phyloP scores from a whole-genome alignment of 2,888 invertebrate genomes.

The Schrankia costaestrigalis region DNA sequence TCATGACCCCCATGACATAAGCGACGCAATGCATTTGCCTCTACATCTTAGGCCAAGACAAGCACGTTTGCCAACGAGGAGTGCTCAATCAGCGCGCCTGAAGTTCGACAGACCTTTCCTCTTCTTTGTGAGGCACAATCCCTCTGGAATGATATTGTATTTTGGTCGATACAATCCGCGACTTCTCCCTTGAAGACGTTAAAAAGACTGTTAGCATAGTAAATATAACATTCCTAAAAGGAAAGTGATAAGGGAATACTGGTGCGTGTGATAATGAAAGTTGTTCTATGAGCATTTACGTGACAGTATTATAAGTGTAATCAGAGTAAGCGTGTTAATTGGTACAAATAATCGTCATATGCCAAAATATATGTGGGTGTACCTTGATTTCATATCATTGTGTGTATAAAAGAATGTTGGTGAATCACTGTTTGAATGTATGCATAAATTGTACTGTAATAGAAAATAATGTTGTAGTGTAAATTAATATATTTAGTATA shows the following conservation, averaged over 20 bases:
- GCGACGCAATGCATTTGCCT: slow-evolving; percentile 81
- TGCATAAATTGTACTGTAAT: slow-evolving; percentile 47
- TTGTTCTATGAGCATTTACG: slow-evolving; percentile 69
- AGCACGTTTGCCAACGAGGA: slow-evolving; percentile 85
- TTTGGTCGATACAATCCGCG: slow-evolving; percentile 94
- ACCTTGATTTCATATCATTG: slow-evolving; percentile 55
- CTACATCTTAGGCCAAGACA: slow-evolving; percentile 86
- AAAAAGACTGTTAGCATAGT: slow-evolving; percentile 75
- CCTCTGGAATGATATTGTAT: slow-evolving; percentile 93
- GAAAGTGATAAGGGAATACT: slow-evolving; percentile 72
- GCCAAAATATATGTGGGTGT: slow-evolving; percentile 30
- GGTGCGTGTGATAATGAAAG: slow-evolving; percentile 68
- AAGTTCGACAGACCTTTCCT: slow-evolving; percentile 93
- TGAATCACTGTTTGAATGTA: slow-evolving; percentile 48
- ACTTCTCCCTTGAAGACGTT: slow-evolving; percentile 83
- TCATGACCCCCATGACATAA: slow-evolving; percentile 82
- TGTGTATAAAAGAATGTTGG: slow-evolving; percentile 52
- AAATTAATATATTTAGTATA: slow-evolving; percentile 26
- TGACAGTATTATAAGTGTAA: slow-evolving; percentile 74
- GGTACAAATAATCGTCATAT: slow-evolving; percentile 31
- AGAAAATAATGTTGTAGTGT: slow-evolving; percentile 36
- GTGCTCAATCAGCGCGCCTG: slow-evolving; percentile 83
- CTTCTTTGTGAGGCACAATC: slow-evolving; percentile 94
- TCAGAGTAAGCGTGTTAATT: slow-evolving; percentile 45
- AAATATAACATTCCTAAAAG: slow-evolving; percentile 69